Evolutionary conservation across 2,888 invertebrate species (phyloP), one percentile per base, ranked within the genome.

Genomic region (Oasisia sp.): DNA sequence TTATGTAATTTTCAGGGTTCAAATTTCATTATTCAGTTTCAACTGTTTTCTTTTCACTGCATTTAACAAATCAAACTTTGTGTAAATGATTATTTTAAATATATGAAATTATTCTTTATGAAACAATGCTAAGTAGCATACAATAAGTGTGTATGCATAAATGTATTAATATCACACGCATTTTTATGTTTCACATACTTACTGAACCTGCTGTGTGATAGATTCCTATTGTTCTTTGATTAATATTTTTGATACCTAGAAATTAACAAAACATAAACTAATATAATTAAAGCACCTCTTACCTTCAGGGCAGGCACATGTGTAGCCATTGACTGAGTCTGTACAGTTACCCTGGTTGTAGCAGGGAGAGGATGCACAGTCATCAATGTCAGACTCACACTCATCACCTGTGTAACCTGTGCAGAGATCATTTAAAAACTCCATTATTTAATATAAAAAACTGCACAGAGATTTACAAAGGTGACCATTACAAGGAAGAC

Each of bases 321-420:
- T 92, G 91, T 93, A 94, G 11, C 92, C 93, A 58, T 92, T 92
- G 32, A 93, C 91, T 90, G 92, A 90, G 90, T 94, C 93, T 0
- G 44, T 89, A 93, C 95, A 95, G 8, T 92, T 93, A 58, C 93
- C 95, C 90, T 92, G 92, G 91, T 95, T 94, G 38, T 93, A 91
- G 92, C 95, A 95, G 9, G 95, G 95, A 50, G 93, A 89, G 90
- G 94, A 94, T 3, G 93, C 89, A 93, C 95, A 95, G 32, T 94
- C 94, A 91, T 95, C 93, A 11, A 95, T 92, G 58, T 92, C 92
- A 14, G 92, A 93, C n/a, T 94, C 94, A 94, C 95, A 95, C 32
- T 92, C 45, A 0, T 44, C 50, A 32, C 94, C 94, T 14, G 94
- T 94, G 94, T 94, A 94, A 45, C 93, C 93, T 89, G 89, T 27